Base-by-base conservation (phyloP, 2,113 vertebrate genomes). In the Epinephelus moara region DNA sequence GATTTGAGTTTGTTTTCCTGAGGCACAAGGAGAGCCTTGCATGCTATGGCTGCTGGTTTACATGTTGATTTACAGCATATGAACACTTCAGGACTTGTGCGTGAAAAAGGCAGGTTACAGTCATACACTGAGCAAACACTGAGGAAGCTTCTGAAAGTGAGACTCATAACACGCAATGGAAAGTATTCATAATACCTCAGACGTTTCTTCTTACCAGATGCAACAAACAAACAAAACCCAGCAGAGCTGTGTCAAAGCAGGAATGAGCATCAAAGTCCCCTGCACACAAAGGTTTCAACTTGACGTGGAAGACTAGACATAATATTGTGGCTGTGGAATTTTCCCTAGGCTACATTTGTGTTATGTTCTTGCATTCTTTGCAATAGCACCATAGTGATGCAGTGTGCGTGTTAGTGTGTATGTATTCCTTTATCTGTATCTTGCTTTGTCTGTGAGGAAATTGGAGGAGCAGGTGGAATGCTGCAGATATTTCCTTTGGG, bases 381-480 rank as follows among this genome's bases (percentile, higher is more conserved):
- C 3, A 27, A 71, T 5, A 78, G 75, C 85, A 11, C 82, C 80
- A 61, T 59, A 60, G 89, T 50, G 84, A 90, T 71, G 69, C 37
- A 1, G 52, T 19, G 73, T 78, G 81, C 33, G 25, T 49, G 49
- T 68, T 33, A 10, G 82, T 14, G 84, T 71, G 68, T 61, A 15
- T 52, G 64, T 40, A 66, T 47, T 47, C 52, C 62, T 81, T 55
- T 84, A 82, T 90, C 72, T 82, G 72, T 45, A 68, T 79, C 75
- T 73, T 15, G n/a, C 47, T 0, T 73, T 49, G 63, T 74, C 33
- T 2, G 33, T 30, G 53, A 78, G 91, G 90, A 93, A 91, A 93
- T 88, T 89, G 89, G 70, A 92, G 91, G 88, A 91, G 92, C 92
- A 94, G 93, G 92, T 94, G 92, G 92, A 93, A 92, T 88, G 81